Evolutionary conservation across 2,797 vertebrate genomes (phyloP).

Genomic region (Petrocephalus schoutedeni): DNA sequence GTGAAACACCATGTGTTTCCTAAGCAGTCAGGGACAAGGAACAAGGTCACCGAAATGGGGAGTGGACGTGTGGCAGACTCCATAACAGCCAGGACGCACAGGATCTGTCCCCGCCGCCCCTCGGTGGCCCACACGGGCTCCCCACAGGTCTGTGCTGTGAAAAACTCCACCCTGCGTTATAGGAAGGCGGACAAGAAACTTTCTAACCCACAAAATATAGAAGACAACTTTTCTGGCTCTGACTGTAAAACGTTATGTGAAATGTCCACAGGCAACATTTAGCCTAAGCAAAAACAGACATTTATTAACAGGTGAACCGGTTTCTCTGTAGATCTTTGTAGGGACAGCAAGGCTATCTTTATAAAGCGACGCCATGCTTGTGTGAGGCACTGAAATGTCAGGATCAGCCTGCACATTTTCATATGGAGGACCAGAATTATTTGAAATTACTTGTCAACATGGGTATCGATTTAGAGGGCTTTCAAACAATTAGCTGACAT

Average conservation of each 20-base stretch:
- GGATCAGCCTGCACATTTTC: not conserved
- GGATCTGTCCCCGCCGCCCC: not conserved
- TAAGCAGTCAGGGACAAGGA: constrained; percentile 6
- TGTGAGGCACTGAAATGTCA: not conserved
- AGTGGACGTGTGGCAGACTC: not conserved
- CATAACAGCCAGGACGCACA: not conserved
- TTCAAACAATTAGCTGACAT: not conserved
- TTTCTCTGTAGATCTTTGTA: not conserved
- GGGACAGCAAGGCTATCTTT: not conserved
- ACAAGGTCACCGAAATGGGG: not conserved
- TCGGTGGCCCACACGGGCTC: not conserved
- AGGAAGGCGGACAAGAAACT: not conserved
- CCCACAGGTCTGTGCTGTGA: not conserved
- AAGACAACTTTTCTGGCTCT: not conserved
- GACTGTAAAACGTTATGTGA: not conserved
- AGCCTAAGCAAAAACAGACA: not conserved
- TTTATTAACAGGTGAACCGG: not conserved
- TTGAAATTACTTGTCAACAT: not conserved
- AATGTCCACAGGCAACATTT: not conserved
- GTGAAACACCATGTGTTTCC: constrained; percentile 3
- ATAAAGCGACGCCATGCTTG: not conserved
- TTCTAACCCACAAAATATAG: not conserved
- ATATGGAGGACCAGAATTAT: not conserved
- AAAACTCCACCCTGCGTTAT: not conserved
- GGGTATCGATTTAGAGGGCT: not conserved